Base-by-base conservation (phyloP, 92 coral and sea anemone species). In the Phenganax marumi region DNA sequence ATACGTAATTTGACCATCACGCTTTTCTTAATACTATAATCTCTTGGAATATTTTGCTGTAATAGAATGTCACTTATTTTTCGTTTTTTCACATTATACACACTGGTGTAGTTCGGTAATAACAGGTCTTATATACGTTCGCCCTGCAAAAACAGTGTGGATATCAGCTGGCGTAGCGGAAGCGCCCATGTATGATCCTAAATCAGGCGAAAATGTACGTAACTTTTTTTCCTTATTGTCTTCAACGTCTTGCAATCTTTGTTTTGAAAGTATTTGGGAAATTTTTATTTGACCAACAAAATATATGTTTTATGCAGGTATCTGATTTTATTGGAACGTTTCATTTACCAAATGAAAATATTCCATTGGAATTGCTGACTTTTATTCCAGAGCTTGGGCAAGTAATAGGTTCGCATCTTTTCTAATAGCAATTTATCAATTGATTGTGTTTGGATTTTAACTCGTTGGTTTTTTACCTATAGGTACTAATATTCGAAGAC, bases 121-220 rank as follows among this genome's bases (percentile, higher is more conserved):
- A 12, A 92, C 97, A 52, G 97, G 93, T 12, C 90, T 95, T 49
- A 90, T 93, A 73, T 95, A 95, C 70, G 98, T 95, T 0, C 90
- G 91, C 39, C 94, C 97, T 10, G 90, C 86, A 76, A 95, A 85
- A 88, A 95, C 98, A 7, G 88, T 95, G 47, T 95, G 98, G 98
- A 90, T 90, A 3, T 94, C 98, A 8, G 98, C 91, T 60, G 98
- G 98, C 17, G 86, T 91, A 16, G 73, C 86, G 9, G 97, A 92
- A 54, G 97, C 97, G 14, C 83, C 93, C 19, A 92, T 95, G 91
- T 95, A 90, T 80, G 98, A 95, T 84, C 98, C 98, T 0, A 92
- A 92, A 82, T 92, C 98, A 33, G 98, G 98, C 21, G 98, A 95
- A 77, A 95, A 95, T 86, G 98, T 95, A 61, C 88, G 93, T 83